Percentiles rank a stretch among this genome's conserved stretches.
These are phyloP conservation scores for Psittacara wagleri DNA, from an alignment of 2,113 vertebrate genomes.

Conservation along the genomic window DNA sequence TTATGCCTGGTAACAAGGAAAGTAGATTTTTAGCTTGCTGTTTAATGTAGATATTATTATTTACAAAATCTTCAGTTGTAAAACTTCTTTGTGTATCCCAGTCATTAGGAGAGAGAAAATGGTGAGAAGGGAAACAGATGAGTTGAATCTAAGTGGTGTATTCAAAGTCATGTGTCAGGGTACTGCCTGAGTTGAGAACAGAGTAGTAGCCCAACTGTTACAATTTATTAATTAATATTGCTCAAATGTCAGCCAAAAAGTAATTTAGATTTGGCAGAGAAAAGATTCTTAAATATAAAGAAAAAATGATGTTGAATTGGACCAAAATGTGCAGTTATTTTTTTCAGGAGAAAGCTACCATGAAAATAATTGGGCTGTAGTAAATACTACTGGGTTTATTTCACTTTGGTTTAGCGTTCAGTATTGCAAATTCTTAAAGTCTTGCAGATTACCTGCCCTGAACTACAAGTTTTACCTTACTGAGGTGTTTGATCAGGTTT, in stretches of 20 bases:
- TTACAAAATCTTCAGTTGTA: background rate
- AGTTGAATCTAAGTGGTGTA: background rate
- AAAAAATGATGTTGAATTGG: background rate
- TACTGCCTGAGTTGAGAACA: background rate
- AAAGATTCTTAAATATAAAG: background rate
- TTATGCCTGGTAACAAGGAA: background rate
- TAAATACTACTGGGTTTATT: background rate
- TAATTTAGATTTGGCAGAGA: background rate
- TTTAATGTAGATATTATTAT: background rate
- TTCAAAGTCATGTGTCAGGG: background rate
- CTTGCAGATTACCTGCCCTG: background rate
- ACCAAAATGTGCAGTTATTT: background rate
- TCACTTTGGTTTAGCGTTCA: background rate
- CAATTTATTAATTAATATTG: background rate
- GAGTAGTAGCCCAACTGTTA: background rate
- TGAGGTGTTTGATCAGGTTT: rapidly evolving
- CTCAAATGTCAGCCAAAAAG: background rate
- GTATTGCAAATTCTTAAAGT: background rate
- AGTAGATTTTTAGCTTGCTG: background rate
- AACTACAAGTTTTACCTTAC: background rate
- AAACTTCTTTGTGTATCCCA: background rate
- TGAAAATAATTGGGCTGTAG: background rate
- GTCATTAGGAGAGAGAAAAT: background rate
- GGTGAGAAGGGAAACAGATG: background rate
- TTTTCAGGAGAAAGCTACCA: background rate